These are phyloP conservation scores for Spinus olivaceus DNA, from an alignment of 2,797 vertebrate species.

Conservation along the genomic window DNA sequence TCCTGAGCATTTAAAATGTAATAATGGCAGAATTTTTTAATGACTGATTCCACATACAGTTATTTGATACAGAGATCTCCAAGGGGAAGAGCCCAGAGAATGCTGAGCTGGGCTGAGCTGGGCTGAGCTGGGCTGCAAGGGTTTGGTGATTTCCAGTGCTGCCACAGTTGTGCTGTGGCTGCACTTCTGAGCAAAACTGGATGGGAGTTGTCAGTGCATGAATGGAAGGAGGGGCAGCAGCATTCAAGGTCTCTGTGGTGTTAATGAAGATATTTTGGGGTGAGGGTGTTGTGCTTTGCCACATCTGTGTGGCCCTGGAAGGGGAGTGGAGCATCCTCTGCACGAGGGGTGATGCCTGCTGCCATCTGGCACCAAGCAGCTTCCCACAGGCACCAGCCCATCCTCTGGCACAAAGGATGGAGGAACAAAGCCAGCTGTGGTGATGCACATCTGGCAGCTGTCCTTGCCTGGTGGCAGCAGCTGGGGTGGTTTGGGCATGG, in stretches of 20 bases:
- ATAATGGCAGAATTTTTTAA: background rate
- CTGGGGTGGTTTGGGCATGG: background rate
- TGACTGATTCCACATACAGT: background rate
- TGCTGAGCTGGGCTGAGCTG: background rate
- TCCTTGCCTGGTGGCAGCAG: background rate
- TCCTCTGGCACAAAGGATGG: no score
- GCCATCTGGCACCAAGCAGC: no score
- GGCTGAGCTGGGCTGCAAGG: background rate
- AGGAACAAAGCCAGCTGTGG: background rate
- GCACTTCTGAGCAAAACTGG: background rate
- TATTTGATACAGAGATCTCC: background rate
- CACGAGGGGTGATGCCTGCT: rapidly evolving
- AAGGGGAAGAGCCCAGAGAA: background rate
- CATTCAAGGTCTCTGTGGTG: background rate
- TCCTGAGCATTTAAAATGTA: background rate
- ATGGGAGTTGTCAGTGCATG: background rate
- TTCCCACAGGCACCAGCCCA: rapidly evolving
- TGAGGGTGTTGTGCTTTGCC: background rate
- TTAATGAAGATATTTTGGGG: background rate
- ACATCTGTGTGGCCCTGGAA: background rate
- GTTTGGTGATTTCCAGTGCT: background rate
- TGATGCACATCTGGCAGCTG: rapidly evolving
- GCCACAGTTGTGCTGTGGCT: background rate
- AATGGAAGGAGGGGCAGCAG: background rate
- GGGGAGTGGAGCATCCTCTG: background rate